A percentile compares a stretch with the other conserved stretches of the same genome.
Conservation (phyloP, 1,140 invertebrate genomes). For the Drosophila micromelanica region DNA sequence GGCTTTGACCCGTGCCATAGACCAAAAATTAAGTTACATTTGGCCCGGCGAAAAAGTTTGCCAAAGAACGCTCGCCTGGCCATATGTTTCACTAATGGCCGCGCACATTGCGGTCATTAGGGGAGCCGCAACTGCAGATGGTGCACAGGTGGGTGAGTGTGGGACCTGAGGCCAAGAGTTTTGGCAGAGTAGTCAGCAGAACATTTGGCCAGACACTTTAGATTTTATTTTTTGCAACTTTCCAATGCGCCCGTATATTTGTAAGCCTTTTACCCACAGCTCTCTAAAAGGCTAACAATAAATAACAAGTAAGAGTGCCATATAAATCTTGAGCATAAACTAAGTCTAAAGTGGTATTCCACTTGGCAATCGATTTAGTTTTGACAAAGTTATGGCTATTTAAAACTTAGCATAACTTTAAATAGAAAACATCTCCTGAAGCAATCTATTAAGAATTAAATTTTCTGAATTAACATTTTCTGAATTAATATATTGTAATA, state of each 20-base stretch:
- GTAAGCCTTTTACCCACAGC: neutral
- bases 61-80: constrained; percentile 46
- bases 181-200: constrained; percentile 1
- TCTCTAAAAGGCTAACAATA: too few relatives aligned
- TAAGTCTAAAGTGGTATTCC: too few relatives aligned
- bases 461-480: too few relatives aligned
- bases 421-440: too few relatives aligned
- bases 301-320: too few relatives aligned
- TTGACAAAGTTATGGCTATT: too few relatives aligned
- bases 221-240: constrained; percentile 14
- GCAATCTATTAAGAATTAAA: too few relatives aligned
- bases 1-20: constrained; percentile 34
- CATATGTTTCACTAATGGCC: constrained; percentile 82
- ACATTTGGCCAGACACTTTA: constrained; percentile 19
- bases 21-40: constrained; percentile 79
- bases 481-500: too few relatives aligned
- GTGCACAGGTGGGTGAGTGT: constrained; percentile 21
- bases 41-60: constrained; percentile 62
- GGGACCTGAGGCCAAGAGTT: neutral
- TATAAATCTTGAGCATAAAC: too few relatives aligned
- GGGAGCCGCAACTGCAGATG: constrained; percentile 48
- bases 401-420: too few relatives aligned
- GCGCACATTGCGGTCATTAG: constrained; percentile 80
- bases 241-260: neutral
- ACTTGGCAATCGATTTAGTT: too few relatives aligned